A percentile compares a stretch with the other conserved stretches of the same genome.
These are phyloP conservation scores for Apodemia duryi DNA, from an alignment of 2,888 invertebrate species.

Conservation along the genomic window DNA sequence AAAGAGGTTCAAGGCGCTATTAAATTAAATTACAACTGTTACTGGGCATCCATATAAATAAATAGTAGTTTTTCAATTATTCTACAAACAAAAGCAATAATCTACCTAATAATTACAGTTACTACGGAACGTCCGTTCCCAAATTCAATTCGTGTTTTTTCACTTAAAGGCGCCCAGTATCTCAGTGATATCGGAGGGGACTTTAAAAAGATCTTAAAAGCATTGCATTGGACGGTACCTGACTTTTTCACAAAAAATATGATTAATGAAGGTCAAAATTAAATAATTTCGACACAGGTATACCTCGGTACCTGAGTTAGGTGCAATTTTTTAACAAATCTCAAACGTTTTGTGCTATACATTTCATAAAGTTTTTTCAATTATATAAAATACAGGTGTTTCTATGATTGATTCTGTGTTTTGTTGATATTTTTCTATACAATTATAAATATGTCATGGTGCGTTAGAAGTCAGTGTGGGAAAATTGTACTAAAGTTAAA, in stretches of 20 bases:
- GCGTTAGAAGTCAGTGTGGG: slow-evolving; percentile 6
- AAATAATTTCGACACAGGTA: slow-evolving; percentile 66
- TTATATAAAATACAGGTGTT: slow-evolving; percentile 7
- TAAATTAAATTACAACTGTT: too few relatives aligned
- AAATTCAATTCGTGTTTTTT: slow-evolving; percentile 10
- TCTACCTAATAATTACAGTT: not conserved
- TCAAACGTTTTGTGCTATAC: slow-evolving; percentile 19
- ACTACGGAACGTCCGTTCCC: not conserved
- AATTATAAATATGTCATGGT: not conserved
- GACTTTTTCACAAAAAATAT: slow-evolving; percentile 63
- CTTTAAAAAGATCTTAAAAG: slow-evolving; percentile 42
- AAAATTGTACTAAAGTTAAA: not conserved
- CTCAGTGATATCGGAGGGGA: slow-evolving; percentile 34
- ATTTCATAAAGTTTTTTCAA: slow-evolving; percentile 11
- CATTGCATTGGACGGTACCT: slow-evolving; percentile 65
- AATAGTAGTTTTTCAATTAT: not conserved
- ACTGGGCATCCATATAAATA: not conserved
- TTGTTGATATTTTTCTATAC: not conserved
- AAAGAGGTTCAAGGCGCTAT: too few relatives aligned
- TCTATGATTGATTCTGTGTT: not conserved
- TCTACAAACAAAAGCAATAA: not conserved
- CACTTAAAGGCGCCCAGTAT: slow-evolving; percentile 27
- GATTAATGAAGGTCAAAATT: slow-evolving; percentile 72
- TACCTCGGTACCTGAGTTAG: slow-evolving; percentile 25
- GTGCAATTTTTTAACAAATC: slow-evolving; percentile 49